Percentiles rank a stretch among this genome's conserved stretches.
phyloP scores from a whole-genome alignment of 2,888 invertebrate genomes.

The Caenorhabditis sp. region DNA sequence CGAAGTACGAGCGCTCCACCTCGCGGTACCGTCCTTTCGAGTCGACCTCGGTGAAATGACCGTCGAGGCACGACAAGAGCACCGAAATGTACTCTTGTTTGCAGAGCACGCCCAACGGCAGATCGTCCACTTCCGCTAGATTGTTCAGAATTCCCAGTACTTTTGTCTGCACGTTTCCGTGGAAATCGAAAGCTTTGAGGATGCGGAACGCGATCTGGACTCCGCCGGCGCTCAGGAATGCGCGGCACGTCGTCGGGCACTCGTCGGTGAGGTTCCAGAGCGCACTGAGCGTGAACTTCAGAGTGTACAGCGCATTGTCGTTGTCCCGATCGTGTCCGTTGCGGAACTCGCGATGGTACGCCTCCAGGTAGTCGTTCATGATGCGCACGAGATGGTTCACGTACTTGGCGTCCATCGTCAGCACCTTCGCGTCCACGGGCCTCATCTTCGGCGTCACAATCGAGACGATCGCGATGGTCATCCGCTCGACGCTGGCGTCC shows the following conservation, averaged over 20 bases:
- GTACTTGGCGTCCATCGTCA: conserved; percentile 84
- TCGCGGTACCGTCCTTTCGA: conserved; percentile 79
- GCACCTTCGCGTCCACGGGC: conserved; percentile 84
- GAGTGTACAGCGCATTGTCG: conserved; percentile 83
- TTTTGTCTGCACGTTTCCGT: conserved; percentile 86
- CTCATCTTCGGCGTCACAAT: conserved; percentile 84
- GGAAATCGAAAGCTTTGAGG: conserved; percentile 82
- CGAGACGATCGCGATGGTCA: conserved; percentile 88
- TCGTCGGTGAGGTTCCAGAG: conserved; percentile 88
- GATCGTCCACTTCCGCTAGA: conserved; percentile 85
- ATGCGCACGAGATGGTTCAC: conserved; percentile 77
- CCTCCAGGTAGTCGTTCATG: conserved; percentile 58
- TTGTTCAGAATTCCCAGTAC: conserved; percentile 86
- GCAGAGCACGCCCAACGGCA: conserved; percentile 82
- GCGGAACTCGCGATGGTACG: conserved; percentile 30
- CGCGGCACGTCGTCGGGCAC: conserved; percentile 85
- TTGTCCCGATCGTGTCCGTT: conserved; percentile 50
- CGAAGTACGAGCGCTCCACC: conserved; percentile 86
- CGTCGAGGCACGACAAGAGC: conserved; percentile 59
- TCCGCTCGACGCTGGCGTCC: conserved; percentile 80
- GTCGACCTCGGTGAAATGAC: conserved; percentile 51
- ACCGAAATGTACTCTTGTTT: conserved; percentile 81
- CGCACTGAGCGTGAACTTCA: conserved; percentile 87
- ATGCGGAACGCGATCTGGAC: conserved; percentile 84
- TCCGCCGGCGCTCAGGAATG: conserved; percentile 85